Base-by-base conservation (phyloP, 1,140 invertebrate species). In the Trichonephila clavata region DNA sequence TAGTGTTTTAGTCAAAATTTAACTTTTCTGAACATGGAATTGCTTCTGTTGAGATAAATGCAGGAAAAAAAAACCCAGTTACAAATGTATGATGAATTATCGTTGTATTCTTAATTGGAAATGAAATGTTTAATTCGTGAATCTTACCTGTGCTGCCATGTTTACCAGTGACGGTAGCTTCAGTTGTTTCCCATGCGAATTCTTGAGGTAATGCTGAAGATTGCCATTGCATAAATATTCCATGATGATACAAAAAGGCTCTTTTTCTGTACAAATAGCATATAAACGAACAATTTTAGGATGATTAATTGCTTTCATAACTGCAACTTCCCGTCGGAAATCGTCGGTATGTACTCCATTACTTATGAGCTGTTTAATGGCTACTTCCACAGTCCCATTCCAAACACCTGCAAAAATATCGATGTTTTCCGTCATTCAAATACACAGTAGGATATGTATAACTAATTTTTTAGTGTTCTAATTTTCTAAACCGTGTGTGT, bases 271-370 rank as follows among this genome's bases (percentile, higher is more conserved):
- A 95, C 98, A 99, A 2, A 99, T 98, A 0, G 98, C 98, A 95
- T 98, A 99, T 1, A 99, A 95, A 2, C 98, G 98, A 16, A 99
- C 98, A 60, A 99, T 96, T 92, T 99, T 98, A 95, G 98, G 98
- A 96, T 99, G 99, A 86, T 98, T 97, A 96, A 99, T 99, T 95
- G 99, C 98, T 95, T 99, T 99, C 99, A 99, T 99, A 65, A 99
- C 99, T 80, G 98, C 97, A 10, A 99, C 99, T 96, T 99, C 99
- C 96, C 98, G 97, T 0, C 99, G 96, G 96, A 99, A 99, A 7
- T 98, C 99, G 95, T 98, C 97, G 5, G 98, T 98, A 21, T 98
- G 99, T 98, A 99, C 99, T n/a, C 98, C 98, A 84, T 98, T 98
- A 95, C 98, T 98, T 95, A 98, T 97, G 32, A 99, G 96, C 0